Percentiles rank a stretch among this genome's conserved stretches.
These are phyloP conservation scores for Heliconius hewitsoni DNA, from an alignment of 1,140 invertebrate species.

Conservation along the genomic window DNA sequence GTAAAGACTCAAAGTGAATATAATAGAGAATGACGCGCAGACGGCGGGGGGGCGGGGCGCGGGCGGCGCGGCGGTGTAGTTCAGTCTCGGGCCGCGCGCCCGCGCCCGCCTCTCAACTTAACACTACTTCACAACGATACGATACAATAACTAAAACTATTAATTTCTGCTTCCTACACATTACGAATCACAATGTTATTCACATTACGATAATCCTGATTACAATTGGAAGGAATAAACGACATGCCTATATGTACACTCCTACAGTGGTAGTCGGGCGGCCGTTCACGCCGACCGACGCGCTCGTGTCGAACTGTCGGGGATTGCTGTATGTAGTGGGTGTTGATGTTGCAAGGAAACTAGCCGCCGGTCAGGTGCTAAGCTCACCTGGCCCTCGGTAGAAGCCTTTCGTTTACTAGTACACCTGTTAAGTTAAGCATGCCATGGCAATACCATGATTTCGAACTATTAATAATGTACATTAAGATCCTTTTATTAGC, in stretches of 20 bases:
- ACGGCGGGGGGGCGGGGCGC: conserved; percentile 51
- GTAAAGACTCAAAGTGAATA: conserved; percentile 39
- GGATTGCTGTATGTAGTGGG: background rate
- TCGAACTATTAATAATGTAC: conserved; percentile 19
- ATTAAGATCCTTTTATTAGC: conserved; percentile 29
- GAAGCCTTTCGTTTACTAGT: conserved; percentile 11
- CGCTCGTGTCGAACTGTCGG: conserved; percentile 24
- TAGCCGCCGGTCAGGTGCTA: conserved; percentile 6
- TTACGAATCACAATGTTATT: conserved; percentile 64
- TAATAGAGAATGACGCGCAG: conserved; percentile 60
- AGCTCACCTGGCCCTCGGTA: conserved; percentile 13
- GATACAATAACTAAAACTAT: conserved; percentile 77
- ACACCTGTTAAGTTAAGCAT: conserved; percentile 19
- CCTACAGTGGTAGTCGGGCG: conserved; percentile 46
- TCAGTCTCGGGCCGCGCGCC: conserved; percentile 74
- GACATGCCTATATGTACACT: conserved; percentile 72
- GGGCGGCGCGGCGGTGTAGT: conserved; percentile 70
- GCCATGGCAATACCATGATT: conserved; percentile 15
- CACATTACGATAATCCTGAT: conserved; percentile 56
- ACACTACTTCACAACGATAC: conserved; percentile 73
- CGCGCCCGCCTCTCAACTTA: conserved; percentile 63
- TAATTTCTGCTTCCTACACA: conserved; percentile 66
- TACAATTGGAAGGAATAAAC: conserved; percentile 73
- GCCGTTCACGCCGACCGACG: conserved; percentile 31
- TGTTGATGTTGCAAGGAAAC: conserved; percentile 1